Base-by-base conservation (phyloP, 2,888 invertebrate genomes). In the Apodemia duryi region DNA sequence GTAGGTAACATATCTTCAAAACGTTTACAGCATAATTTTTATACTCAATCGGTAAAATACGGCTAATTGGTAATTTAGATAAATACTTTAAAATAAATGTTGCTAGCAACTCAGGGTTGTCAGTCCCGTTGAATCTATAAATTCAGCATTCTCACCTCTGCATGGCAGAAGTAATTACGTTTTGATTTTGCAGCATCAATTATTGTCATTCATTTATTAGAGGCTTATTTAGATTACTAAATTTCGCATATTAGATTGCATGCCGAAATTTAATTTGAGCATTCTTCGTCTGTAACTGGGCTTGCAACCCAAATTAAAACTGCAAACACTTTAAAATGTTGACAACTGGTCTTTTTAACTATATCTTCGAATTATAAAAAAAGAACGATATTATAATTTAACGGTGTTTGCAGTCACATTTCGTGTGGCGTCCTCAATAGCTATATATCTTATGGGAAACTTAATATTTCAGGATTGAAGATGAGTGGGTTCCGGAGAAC, bases 401-500 rank as follows among this genome's bases (percentile, higher is more conserved):
- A 32, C 13, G 60, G 86, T 91, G 88, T 89, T 90, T 88, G 90
- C 90, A 88, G 88, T 82, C 78, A 67, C 76, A 64, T 74, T 75
- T 82, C 79, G 85, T 43, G 43, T 89, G 91, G 90, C 88, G 60
- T 13, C 0, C 0, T 0, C 6, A 0, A 0, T 0, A 65, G 2
- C n/a, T 43, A 11, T 3, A 3, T 9, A 6, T 9, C 64, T 67
- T 78, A 67, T 75, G 61, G 3, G 13, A 1, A 0, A 0, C 5
- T 69, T 70, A 72, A 62, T 57, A 65, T 91, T 91, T 11, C 92
- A 97, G 97, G 78, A 88, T 97, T 83, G 95, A 96, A 29, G 97
- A 98, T 85, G 96, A 97, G 81, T 98, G 98, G 98, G 93, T 97
- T 71, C 92, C 94, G 0, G 97, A 96, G 84, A 93, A 94, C 81